Percentiles rank a stretch among this genome's conserved stretches.
Evolutionary conservation across 2,888 invertebrate genomes (phyloP).

Genomic region (Anthophora plumipes): DNA sequence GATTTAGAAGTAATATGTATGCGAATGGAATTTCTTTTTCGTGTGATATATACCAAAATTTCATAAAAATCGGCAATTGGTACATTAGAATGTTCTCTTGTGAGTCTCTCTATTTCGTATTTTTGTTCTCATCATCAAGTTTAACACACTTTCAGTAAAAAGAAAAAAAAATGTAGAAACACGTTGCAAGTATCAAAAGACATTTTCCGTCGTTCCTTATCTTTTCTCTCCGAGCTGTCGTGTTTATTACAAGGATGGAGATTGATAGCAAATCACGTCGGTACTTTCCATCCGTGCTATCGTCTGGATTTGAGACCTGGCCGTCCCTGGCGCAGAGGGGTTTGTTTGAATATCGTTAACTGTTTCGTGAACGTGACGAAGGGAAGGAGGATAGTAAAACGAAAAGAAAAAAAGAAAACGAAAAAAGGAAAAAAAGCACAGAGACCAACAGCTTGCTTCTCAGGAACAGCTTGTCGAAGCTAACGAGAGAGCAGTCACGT

Average conservation of each 20-base stretch:
- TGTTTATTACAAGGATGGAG: slow-evolving; percentile 18
- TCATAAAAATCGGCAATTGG: too few species aligned
- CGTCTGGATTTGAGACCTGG: slow-evolving; percentile 33
- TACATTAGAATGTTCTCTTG: too few species aligned
- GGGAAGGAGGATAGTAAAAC: slow-evolving; percentile 14
- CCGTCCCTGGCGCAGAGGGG: slow-evolving; percentile 34
- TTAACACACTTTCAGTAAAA: too few species aligned
- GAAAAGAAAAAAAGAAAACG: too few species aligned
- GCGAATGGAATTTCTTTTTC: too few species aligned
- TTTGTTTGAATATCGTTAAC: slow-evolving; percentile 82
- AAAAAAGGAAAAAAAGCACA: too few species aligned
- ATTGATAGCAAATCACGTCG: slow-evolving; percentile 21
- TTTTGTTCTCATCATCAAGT: too few species aligned
- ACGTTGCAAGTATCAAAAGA: neutral
- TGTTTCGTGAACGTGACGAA: slow-evolving; percentile 69
- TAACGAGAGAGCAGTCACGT: slow-evolving; percentile 41
- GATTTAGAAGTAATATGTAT: too few species aligned
- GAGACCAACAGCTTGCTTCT: slow-evolving; percentile 40
- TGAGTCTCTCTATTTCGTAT: too few species aligned
- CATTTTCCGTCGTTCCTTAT: neutral
- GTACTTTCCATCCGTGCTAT: slow-evolving; percentile 27
- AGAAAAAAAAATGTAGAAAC: too few species aligned
- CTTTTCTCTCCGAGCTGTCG: slow-evolving; percentile 8
- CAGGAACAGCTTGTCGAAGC: slow-evolving; percentile 19
- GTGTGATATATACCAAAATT: too few species aligned